phyloP scores from a whole-genome alignment of 1,140 invertebrate genomes.

The Meloidogyne exigua region DNA sequence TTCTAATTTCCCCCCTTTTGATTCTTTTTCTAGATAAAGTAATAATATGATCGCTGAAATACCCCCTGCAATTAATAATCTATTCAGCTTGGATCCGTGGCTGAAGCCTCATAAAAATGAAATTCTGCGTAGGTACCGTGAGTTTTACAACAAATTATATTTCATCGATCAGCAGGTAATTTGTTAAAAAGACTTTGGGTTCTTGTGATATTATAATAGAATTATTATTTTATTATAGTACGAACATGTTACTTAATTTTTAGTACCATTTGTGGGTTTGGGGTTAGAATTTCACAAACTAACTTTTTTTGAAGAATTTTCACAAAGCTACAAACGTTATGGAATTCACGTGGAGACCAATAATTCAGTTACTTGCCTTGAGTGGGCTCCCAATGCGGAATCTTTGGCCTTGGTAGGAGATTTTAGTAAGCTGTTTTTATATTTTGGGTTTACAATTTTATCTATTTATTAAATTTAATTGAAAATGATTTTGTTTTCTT shows the following conservation, averaged over 20 bases:
- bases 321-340: slow-evolving; percentile 79
- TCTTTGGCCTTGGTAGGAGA: slow-evolving; percentile 86
- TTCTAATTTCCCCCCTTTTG: too few species aligned
- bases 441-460: slow-evolving; percentile 28
- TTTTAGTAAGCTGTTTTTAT: slow-evolving; percentile 77
- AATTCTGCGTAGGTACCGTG: slow-evolving; percentile 55
- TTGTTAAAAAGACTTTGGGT: background rate
- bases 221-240: too few species aligned
- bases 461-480: slow-evolving; percentile 35
- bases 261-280: slow-evolving; percentile 48
- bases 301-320: slow-evolving; percentile 81
- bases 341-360: slow-evolving; percentile 80
- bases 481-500: slow-evolving; percentile 27
- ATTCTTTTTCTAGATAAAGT: too few species aligned
- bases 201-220: background rate
- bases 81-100: slow-evolving; percentile 59
- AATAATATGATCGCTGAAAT: slow-evolving; percentile 1
- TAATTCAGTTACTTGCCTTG: slow-evolving; percentile 79
- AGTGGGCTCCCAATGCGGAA: slow-evolving; percentile 93
- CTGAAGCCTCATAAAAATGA: slow-evolving; percentile 45
- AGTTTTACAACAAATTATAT: slow-evolving; percentile 48
- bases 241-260: too few species aligned
- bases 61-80: slow-evolving; percentile 51
- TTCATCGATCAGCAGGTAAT: slow-evolving; percentile 45
- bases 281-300: too few species aligned